Evolutionary conservation across 1,140 invertebrate species (phyloP).

Genomic region (Rhyzopertha dominica): DNA sequence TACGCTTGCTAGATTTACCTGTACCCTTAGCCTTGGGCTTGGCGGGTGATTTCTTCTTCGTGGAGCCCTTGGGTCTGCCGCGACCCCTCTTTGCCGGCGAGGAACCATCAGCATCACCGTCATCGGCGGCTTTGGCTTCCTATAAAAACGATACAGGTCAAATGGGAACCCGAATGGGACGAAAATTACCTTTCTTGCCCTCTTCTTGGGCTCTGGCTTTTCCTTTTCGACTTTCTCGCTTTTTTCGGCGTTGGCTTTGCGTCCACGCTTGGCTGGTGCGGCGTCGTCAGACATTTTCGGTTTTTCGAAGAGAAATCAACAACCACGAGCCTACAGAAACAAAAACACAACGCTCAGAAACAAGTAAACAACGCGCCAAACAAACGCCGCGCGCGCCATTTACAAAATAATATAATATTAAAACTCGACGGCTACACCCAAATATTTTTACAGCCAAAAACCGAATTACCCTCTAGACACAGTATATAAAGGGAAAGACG

Average conservation of each 20-base stretch:
- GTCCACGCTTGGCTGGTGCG: slow-evolving; percentile 30
- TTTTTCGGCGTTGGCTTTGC: slow-evolving; percentile 28
- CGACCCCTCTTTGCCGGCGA: slow-evolving; percentile 34
- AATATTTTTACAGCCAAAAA: slow-evolving; percentile 32
- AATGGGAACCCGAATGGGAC: slow-evolving; percentile 6
- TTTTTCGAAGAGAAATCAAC: neutral
- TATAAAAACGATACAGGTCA: slow-evolving; percentile 12
- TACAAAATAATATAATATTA: slow-evolving; percentile 42
- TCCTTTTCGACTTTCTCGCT: slow-evolving; percentile 27
- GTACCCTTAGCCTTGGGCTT: slow-evolving; percentile 29
- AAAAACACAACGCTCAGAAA: slow-evolving; percentile 7
- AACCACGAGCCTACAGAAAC: neutral
- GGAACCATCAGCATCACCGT: slow-evolving; percentile 25
- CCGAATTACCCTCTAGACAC: slow-evolving; percentile 7
- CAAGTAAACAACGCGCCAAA: neutral
- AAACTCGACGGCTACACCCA: slow-evolving; percentile 36
- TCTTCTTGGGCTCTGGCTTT: slow-evolving; percentile 29
- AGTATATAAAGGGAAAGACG: slow-evolving; percentile 8
- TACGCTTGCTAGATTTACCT: slow-evolving; percentile 7
- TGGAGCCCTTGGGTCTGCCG: slow-evolving; percentile 38
- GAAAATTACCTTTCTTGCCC: slow-evolving; percentile 26
- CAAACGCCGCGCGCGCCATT: slow-evolving; percentile 36
- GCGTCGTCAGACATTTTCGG: slow-evolving; percentile 36
- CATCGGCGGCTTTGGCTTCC: slow-evolving; percentile 22
- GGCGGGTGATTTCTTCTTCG: slow-evolving; percentile 32